Evolutionary conservation across 2,113 vertebrate species (phyloP).

Genomic region (Periophthalmus modestus): DNA sequence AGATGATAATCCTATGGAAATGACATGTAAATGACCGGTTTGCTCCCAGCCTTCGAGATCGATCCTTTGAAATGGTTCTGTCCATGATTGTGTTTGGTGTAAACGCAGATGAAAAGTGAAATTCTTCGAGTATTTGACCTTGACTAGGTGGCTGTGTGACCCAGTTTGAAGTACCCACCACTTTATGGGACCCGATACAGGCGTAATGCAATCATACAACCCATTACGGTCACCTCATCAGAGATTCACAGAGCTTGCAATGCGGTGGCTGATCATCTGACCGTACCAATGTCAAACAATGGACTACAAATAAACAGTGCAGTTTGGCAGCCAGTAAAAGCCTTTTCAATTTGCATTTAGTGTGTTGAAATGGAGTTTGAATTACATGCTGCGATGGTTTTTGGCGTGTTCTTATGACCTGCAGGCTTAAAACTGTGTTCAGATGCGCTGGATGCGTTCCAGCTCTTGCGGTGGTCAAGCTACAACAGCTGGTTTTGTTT

Average conservation of each 20-base stretch:
- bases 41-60: slow-evolving; percentile 2
- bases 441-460: slow-evolving; percentile 23
- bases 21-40: slow-evolving; percentile 38
- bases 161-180: slow-evolving; percentile 26
- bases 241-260: slow-evolving; percentile 36
- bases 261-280: slow-evolving; percentile 21
- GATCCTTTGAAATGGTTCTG: neutral
- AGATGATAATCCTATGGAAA: slow-evolving; percentile 42
- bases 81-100: slow-evolving; percentile 14
- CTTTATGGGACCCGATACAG: slow-evolving; percentile 13
- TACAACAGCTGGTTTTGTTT: slow-evolving; percentile 31
- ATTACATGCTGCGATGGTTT: slow-evolving; percentile 32
- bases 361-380: slow-evolving; percentile 14
- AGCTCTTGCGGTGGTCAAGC: slow-evolving; percentile 12
- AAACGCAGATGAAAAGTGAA: slow-evolving; percentile 24
- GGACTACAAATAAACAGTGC: slow-evolving; percentile 8
- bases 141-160: slow-evolving; percentile 18
- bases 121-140: slow-evolving; percentile 18
- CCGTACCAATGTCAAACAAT: slow-evolving; percentile 26
- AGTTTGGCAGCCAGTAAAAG: neutral
- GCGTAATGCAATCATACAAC: slow-evolving; percentile 24
- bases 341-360: neutral
- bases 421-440: slow-evolving; percentile 8
- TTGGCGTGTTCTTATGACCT: slow-evolving; percentile 14
- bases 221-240: slow-evolving; percentile 41